Percentiles rank a stretch among this genome's conserved stretches.
Conservation (phyloP, 2,113 vertebrate genomes). For the Gambusia affinis region DNA sequence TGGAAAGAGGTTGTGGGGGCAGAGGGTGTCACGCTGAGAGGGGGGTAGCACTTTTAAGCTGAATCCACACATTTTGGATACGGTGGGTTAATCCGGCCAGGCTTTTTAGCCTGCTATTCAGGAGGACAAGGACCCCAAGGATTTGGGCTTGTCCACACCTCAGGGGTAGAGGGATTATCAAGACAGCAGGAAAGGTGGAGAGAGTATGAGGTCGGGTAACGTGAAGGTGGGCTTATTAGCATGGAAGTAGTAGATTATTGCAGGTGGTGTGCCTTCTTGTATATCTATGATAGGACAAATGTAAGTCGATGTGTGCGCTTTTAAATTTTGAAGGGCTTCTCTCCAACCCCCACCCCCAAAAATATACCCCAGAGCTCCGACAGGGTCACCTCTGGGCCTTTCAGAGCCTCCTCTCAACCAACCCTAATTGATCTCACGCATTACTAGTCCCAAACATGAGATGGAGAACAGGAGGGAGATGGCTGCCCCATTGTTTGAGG, state of each 20-base stretch:
- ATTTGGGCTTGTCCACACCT: slow-evolving; percentile 80
- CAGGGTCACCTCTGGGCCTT: slow-evolving; percentile 77
- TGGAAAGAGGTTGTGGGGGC: slow-evolving; percentile 14
- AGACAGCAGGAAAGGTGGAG: slow-evolving; percentile 66
- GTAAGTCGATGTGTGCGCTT: slow-evolving; percentile 42
- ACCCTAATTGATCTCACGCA: slow-evolving; percentile 80
- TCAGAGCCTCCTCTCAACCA: slow-evolving; percentile 80
- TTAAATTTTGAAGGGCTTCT: slow-evolving; percentile 48
- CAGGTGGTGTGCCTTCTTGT: slow-evolving; percentile 21
- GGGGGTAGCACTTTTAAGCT: slow-evolving; percentile 73
- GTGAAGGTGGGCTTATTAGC: slow-evolving; percentile 53
- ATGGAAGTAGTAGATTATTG: slow-evolving; percentile 26
- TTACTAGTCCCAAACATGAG: slow-evolving; percentile 78
- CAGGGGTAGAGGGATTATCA: slow-evolving; percentile 79
- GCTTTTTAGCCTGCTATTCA: slow-evolving; percentile 78
- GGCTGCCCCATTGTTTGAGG: slow-evolving; percentile 71
- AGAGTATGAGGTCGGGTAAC: slow-evolving; percentile 69
- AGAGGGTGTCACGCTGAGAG: slow-evolving; percentile 54
- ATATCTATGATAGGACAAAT: slow-evolving; percentile 33
- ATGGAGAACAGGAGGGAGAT: slow-evolving; percentile 69
- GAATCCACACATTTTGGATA: slow-evolving; percentile 81
- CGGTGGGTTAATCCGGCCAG: slow-evolving; percentile 74
- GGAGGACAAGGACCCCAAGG: slow-evolving; percentile 75
- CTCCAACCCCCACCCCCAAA: slow-evolving; percentile 34
- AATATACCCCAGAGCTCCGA: slow-evolving; percentile 70